These are phyloP conservation scores for Penaeus vannamei DNA, from an alignment of 1,140 invertebrate genomes.

Conservation along the genomic window DNA sequence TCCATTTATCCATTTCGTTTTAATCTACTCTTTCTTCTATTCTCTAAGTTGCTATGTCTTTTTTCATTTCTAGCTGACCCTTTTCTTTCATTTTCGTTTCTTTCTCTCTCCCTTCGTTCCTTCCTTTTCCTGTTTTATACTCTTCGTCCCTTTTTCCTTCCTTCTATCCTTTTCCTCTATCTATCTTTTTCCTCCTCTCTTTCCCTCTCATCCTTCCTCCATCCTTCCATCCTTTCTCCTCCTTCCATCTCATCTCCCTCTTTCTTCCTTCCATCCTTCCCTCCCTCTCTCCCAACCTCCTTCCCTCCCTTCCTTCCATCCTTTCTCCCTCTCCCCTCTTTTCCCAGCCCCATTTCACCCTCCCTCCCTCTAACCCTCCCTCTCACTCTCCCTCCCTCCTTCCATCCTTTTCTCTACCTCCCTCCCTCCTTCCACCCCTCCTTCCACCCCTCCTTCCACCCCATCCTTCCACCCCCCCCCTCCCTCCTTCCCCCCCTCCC, in stretches of 20 bases:
- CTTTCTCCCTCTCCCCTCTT: slow-evolving; percentile 9
- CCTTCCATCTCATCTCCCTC: not conserved
- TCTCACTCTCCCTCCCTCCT: no score
- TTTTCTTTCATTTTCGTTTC: not conserved
- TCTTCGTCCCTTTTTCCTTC: not conserved
- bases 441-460: no score
- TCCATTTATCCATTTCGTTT: no score
- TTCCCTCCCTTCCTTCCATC: not conserved
- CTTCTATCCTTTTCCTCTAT: not conserved
- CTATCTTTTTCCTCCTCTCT: slow-evolving; percentile 1
- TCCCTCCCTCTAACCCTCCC: not conserved
- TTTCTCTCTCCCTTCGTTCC: not conserved
- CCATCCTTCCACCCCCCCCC: no score
- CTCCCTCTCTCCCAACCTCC: not conserved
- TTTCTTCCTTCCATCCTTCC: slow-evolving; percentile 9
- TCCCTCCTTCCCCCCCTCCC: no score
- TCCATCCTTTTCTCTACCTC: no score
- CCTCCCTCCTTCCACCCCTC: no score
- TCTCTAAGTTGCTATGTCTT: no score
- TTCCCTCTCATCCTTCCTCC: not conserved
- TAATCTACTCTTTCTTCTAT: no score
- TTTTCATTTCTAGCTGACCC: no score
- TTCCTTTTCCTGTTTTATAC: not conserved
- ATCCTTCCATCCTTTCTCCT: not conserved
- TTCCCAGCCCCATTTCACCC: not conserved